These are phyloP conservation scores for Eupeodes latifasciatus DNA, from an alignment of 2,888 invertebrate species.

Conservation along the genomic window DNA sequence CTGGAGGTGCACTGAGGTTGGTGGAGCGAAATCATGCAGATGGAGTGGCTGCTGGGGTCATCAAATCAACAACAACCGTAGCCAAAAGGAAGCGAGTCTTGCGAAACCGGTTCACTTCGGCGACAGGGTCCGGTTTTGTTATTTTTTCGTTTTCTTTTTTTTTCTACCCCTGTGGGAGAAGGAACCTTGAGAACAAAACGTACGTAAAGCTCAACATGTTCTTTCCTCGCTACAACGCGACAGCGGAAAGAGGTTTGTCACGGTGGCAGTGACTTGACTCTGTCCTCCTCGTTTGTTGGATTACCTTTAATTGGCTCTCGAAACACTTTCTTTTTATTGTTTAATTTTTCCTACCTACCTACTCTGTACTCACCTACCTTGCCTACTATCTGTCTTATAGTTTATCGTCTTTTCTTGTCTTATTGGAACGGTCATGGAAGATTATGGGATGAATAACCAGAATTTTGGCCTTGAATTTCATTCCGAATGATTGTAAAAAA, in stretches of 20 bases:
- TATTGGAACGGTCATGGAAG: slow-evolving; percentile 6
- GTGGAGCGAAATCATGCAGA: slow-evolving; percentile 52
- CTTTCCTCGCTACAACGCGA: not conserved
- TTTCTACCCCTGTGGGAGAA: slow-evolving; percentile 20
- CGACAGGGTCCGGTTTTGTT: slow-evolving; percentile 22
- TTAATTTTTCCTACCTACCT: too few relatives aligned
- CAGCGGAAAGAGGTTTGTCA: not conserved
- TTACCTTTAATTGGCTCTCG: slow-evolving; percentile 21
- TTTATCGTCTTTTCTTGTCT: not conserved
- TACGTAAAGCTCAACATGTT: not conserved
- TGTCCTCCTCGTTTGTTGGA: slow-evolving; percentile 16
- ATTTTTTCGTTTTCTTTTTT: not conserved
- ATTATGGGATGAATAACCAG: slow-evolving; percentile 14
- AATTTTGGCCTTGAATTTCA: slow-evolving; percentile 17
- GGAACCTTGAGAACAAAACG: not conserved
- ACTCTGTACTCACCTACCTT: not conserved
- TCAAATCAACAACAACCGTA: slow-evolving; percentile 2
- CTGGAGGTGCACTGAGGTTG: slow-evolving; percentile 2
- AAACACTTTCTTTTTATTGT: slow-evolving; percentile 52
- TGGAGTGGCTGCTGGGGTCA: slow-evolving; percentile 38
- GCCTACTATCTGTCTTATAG: not conserved
- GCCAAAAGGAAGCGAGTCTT: slow-evolving; percentile 60
- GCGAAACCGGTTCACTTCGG: slow-evolving; percentile 65
- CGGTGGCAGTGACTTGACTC: slow-evolving; percentile 3
- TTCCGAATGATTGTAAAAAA: not conserved